These are phyloP conservation scores for Eupithecia dodoneata DNA, from an alignment of 2,888 invertebrate species.

Conservation along the genomic window DNA sequence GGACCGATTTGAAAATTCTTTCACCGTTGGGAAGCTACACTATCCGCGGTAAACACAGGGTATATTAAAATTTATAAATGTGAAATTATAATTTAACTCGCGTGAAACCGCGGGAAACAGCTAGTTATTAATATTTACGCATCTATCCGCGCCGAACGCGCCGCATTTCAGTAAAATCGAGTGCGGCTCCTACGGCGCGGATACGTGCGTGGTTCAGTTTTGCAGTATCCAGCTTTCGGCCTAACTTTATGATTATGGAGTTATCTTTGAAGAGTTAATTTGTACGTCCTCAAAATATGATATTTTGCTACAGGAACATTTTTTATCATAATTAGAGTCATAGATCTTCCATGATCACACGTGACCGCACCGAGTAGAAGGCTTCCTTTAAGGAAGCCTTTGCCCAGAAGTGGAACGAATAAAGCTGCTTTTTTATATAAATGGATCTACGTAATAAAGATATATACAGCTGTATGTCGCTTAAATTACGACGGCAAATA, in stretches of 20 bases:
- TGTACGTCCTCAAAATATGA: neutral
- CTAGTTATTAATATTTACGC: no score
- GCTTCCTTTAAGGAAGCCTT: neutral
- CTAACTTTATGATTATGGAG: neutral
- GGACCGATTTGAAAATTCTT: no score
- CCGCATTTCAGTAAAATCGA: no score
- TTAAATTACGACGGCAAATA: neutral
- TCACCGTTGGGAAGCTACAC: no score
- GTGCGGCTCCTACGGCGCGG: no score
- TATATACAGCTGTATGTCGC: neutral
- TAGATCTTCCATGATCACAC: neutral
- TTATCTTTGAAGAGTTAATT: neutral
- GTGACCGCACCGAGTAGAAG: neutral
- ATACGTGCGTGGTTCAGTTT: no score
- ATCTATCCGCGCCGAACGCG: no score
- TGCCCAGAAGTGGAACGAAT: neutral
- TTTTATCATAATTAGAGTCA: neutral
- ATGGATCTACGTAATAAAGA: neutral
- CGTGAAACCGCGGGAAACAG: no score
- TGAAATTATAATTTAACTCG: no score
- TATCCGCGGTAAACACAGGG: no score
- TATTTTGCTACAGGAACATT: neutral
- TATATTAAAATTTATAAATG: no score
- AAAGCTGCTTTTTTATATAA: neutral
- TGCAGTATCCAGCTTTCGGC: no score